Evolutionary conservation across 2,797 vertebrate species (phyloP).

Genomic region (Streptopelia turtur): DNA sequence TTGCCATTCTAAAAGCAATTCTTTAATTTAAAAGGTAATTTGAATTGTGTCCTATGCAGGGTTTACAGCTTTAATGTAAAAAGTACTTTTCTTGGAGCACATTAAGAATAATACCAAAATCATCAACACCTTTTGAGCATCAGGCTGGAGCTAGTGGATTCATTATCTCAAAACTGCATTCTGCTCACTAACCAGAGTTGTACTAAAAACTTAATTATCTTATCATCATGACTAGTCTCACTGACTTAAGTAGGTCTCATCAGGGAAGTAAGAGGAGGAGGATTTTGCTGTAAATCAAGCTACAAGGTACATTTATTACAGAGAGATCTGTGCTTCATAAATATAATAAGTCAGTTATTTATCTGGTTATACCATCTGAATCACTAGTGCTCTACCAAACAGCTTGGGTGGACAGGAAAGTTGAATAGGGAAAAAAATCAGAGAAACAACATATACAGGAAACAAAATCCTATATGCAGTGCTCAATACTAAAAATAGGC

Average conservation of each 20-base stretch:
- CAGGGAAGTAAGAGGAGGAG: slow-evolving; percentile 34
- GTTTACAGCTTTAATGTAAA: slow-evolving; percentile 18
- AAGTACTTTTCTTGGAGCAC: neutral
- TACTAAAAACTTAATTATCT: slow-evolving; percentile 71
- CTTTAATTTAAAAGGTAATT: slow-evolving; percentile 5
- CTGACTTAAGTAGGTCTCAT: slow-evolving; percentile 64
- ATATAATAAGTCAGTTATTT: slow-evolving; percentile 41
- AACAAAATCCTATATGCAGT: neutral
- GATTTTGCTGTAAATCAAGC: slow-evolving; percentile 62
- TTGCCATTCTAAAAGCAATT: slow-evolving; percentile 23
- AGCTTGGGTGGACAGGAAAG: neutral
- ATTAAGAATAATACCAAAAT: slow-evolving; percentile 18
- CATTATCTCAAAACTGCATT: slow-evolving; percentile 49
- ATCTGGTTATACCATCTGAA: neutral
- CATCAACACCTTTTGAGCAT: slow-evolving; percentile 3
- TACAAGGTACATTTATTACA: slow-evolving; percentile 49
- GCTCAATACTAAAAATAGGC: neutral
- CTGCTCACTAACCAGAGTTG: slow-evolving; percentile 51
- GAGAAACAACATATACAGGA: neutral
- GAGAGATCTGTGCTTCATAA: slow-evolving; percentile 34
- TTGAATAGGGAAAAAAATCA: neutral
- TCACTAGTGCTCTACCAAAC: neutral
- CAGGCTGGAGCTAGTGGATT: neutral
- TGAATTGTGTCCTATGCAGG: neutral
- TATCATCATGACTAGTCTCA: slow-evolving; percentile 62